Conservation (phyloP, 2,113 vertebrate species). For the Geococcyx californianus region DNA sequence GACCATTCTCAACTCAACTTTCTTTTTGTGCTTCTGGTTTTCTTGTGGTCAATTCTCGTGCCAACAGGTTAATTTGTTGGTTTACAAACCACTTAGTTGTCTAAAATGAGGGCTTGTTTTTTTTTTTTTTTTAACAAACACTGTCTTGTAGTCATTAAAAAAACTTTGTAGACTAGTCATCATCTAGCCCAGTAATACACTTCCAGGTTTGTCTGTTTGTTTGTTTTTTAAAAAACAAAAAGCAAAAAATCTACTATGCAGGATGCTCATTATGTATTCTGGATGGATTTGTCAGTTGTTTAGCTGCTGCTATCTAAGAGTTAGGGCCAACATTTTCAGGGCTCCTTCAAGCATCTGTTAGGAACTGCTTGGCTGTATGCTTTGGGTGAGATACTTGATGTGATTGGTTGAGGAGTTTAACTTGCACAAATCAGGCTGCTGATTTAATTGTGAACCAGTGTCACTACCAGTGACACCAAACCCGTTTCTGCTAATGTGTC, state of each 20-base stretch:
- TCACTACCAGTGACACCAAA: background rate
- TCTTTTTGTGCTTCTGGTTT: constrained; percentile 9
- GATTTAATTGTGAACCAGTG: background rate
- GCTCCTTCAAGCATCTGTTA: background rate
- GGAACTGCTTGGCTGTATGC: background rate
- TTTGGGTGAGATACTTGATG: background rate
- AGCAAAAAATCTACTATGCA: background rate
- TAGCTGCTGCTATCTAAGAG: background rate
- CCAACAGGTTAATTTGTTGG: background rate
- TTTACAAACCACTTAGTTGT: background rate
- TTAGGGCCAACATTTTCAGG: background rate
- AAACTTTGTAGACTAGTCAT: background rate
- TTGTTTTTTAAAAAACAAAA: too few relatives aligned
- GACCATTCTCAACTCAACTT: background rate
- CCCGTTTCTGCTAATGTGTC: background rate
- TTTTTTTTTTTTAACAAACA: background rate
- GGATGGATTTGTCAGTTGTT: background rate
- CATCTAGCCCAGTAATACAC: too few relatives aligned
- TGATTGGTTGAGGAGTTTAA: background rate
- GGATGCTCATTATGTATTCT: background rate
- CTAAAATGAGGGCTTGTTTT: background rate
- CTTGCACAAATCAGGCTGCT: background rate
- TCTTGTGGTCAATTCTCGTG: background rate
- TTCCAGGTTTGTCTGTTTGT: background rate
- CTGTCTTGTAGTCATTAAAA: background rate